Conservation (phyloP, 2,888 invertebrate genomes). For the Lumbricus terrestris region DNA sequence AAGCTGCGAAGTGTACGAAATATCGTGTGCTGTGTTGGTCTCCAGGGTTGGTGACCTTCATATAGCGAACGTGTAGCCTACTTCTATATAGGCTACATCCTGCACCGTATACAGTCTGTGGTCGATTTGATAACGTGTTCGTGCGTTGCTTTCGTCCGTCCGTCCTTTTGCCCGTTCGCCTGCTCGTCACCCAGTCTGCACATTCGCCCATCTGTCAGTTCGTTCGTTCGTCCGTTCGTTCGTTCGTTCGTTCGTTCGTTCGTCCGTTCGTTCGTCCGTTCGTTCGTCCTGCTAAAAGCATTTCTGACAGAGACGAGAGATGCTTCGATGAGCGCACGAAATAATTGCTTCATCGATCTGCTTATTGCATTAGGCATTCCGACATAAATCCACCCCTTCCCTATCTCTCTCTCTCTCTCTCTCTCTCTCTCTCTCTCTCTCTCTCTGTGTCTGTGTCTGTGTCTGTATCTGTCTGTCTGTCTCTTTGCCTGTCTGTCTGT, state of each 20-base stretch:
- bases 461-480: not conserved
- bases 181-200: not conserved
- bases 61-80: too few relatives aligned
- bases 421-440: not conserved
- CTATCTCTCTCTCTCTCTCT: not conserved
- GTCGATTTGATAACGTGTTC: not conserved
- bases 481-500: not conserved
- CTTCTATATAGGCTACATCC: too few relatives aligned
- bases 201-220: not conserved
- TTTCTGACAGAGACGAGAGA: not conserved
- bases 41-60: too few relatives aligned
- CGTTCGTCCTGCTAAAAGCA: not conserved
- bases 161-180: not conserved
- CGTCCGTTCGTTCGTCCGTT: not conserved
- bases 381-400: not conserved
- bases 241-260: not conserved
- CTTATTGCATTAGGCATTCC: not conserved
- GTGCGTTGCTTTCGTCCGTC: too few relatives aligned
- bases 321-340: not conserved
- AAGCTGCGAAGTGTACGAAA: too few relatives aligned
- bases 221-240: not conserved
- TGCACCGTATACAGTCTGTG: too few relatives aligned
- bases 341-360: constrained; percentile 18
- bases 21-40: too few relatives aligned
- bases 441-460: not conserved